Conservation (phyloP, 2,797 vertebrate species). For the Rhynchonycteris naso region DNA sequence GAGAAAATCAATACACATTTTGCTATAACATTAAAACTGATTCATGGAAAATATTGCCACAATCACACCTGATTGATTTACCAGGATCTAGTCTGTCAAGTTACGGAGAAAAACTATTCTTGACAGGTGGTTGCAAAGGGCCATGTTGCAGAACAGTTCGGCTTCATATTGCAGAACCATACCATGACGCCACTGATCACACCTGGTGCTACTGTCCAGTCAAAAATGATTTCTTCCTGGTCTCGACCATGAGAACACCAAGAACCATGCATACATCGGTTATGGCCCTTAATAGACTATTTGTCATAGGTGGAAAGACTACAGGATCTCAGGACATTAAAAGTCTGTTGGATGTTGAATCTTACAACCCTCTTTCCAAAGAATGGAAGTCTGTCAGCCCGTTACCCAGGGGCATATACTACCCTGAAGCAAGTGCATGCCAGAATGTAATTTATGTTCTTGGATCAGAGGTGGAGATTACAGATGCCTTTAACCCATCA, state of each 20-base stretch:
- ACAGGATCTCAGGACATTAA: slow-evolving; percentile 88
- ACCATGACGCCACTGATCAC: slow-evolving; percentile 94
- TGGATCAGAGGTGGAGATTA: slow-evolving; percentile 95
- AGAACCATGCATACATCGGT: slow-evolving; percentile 97
- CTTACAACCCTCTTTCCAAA: slow-evolving; percentile 91
- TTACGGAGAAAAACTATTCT: slow-evolving; percentile 96
- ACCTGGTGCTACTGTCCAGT: slow-evolving; percentile 96
- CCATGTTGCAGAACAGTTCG: slow-evolving; percentile 93
- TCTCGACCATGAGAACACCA: slow-evolving; percentile 91
- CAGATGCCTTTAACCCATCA: slow-evolving; percentile 96
- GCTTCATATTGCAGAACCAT: slow-evolving; percentile 92
- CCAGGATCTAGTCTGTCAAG: slow-evolving; percentile 94
- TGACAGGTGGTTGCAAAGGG: slow-evolving; percentile 95
- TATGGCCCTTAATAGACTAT: slow-evolving; percentile 91
- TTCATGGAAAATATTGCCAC: slow-evolving; percentile 92
- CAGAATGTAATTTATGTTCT: slow-evolving; percentile 94
- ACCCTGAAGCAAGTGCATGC: slow-evolving; percentile 95
- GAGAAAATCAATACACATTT: slow-evolving; percentile 91
- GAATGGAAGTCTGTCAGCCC: slow-evolving; percentile 93
- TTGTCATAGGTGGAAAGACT: slow-evolving; percentile 95
- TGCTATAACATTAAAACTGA: slow-evolving; percentile 95
- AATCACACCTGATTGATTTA: slow-evolving; percentile 88
- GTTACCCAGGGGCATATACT: slow-evolving; percentile 94
- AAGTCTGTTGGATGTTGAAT: slow-evolving; percentile 94
- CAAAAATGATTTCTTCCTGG: slow-evolving; percentile 89